These are phyloP conservation scores for Ptychadena robeensis DNA, from an alignment of 2,797 vertebrate species.

Conservation along the genomic window DNA sequence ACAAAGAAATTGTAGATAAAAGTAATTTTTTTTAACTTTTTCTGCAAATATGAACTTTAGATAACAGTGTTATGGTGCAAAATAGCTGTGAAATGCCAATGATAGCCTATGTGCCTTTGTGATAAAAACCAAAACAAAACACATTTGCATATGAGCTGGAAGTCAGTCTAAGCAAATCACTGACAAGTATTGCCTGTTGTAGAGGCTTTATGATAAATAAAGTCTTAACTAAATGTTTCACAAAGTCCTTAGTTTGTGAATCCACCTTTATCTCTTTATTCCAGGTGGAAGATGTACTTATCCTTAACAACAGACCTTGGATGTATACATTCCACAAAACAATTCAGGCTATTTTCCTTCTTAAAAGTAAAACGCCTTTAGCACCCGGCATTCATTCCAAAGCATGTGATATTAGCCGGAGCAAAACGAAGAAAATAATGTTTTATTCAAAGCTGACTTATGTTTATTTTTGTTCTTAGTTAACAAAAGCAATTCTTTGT, in stretches of 20 bases:
- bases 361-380: background rate
- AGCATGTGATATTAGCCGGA: background rate
- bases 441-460: background rate
- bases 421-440: background rate
- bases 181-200: slow-evolving; percentile 12
- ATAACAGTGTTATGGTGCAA: slow-evolving; percentile 28
- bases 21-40: slow-evolving; percentile 29
- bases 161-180: slow-evolving; percentile 9
- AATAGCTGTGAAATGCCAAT: slow-evolving; percentile 45
- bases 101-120: slow-evolving; percentile 28
- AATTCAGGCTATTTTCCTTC: slow-evolving; percentile 7
- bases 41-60: slow-evolving; percentile 32
- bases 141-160: slow-evolving; percentile 32
- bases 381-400: background rate
- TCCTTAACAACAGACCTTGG: slow-evolving; percentile 24
- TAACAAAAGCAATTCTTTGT: background rate
- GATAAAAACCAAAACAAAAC: slow-evolving; percentile 31
- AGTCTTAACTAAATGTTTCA: slow-evolving; percentile 13
- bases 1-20: slow-evolving; percentile 12
- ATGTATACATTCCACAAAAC: slow-evolving; percentile 13
- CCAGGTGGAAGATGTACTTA: slow-evolving; percentile 21
- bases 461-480: background rate
- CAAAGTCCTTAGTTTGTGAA: background rate
- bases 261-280: slow-evolving; percentile 45
- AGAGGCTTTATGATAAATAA: slow-evolving; percentile 15